phyloP scores from a whole-genome alignment of 1,140 invertebrate species.

The Neotoxoptera formosana region DNA sequence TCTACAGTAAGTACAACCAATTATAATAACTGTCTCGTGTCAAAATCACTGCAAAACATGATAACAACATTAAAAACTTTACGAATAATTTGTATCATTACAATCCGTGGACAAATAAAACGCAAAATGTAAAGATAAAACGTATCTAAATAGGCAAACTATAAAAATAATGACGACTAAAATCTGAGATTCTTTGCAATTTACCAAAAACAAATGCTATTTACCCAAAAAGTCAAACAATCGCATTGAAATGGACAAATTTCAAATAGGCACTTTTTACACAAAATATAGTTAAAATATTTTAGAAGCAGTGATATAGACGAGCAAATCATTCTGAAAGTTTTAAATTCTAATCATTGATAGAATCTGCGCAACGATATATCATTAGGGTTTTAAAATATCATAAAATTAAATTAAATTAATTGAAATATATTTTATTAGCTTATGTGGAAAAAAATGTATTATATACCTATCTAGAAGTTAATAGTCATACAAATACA shows the following conservation, averaged over 20 bases:
- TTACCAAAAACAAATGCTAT: neutral
- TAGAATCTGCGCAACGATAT: neutral
- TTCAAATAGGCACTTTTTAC: neutral
- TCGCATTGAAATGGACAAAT: neutral
- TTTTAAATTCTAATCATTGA: neutral
- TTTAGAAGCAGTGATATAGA: neutral
- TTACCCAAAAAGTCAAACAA: neutral
- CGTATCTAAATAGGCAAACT: neutral
- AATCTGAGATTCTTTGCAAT: neutral
- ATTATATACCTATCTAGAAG: too few relatives aligned
- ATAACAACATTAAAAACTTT: constrained; percentile 6
- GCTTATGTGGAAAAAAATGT: too few relatives aligned
- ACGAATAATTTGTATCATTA: neutral
- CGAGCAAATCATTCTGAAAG: neutral
- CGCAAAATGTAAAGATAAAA: neutral
- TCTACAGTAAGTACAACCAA: neutral
- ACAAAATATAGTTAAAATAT: neutral
- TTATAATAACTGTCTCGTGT: neutral
- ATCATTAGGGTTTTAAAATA: too few relatives aligned
- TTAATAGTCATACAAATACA: too few relatives aligned
- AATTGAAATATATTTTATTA: too few relatives aligned
- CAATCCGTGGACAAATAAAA: neutral
- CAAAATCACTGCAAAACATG: neutral
- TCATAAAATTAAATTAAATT: too few relatives aligned
- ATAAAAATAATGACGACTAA: neutral